A percentile compares a stretch with the other conserved stretches of the same genome.
Conservation (phyloP, 1,140 invertebrate genomes). For the Bicyclus anynana region DNA sequence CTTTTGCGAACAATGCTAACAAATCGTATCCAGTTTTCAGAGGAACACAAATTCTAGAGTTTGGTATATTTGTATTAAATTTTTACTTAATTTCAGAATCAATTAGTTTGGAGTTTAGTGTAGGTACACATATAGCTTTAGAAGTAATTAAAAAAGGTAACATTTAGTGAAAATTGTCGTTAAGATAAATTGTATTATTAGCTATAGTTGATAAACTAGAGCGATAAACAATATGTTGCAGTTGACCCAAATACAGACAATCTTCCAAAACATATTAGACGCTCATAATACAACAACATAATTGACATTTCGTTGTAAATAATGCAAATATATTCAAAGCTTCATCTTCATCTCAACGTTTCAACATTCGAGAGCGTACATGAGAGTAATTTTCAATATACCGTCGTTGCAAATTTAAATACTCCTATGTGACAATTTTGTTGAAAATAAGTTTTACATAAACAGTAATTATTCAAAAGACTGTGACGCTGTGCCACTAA, state of each 20-base stretch:
- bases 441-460: no score
- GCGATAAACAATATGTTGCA: neutral
- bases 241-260: neutral
- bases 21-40: neutral
- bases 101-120: neutral
- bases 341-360: conserved; percentile 10
- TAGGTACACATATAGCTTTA: conserved; percentile 2
- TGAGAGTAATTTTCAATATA: conserved; percentile 10
- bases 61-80: neutral
- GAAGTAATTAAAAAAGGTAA: neutral
- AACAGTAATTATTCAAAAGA: conserved; percentile 6
- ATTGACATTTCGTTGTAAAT: conserved; percentile 20
- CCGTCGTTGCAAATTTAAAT: no score
- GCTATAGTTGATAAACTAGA: neutral
- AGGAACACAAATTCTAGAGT: neutral
- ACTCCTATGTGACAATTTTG: no score
- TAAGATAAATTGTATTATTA: neutral
- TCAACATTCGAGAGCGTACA: conserved; percentile 3
- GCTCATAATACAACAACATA: neutral
- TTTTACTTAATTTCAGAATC: neutral
- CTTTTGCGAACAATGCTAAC: neutral
- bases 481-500: neutral
- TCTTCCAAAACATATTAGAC: neutral
- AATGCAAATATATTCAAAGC: conserved; percentile 26
- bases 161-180: neutral